These are phyloP conservation scores for Solenodon paradoxus DNA, from an alignment of 2,113 vertebrate species.

Conservation along the genomic window DNA sequence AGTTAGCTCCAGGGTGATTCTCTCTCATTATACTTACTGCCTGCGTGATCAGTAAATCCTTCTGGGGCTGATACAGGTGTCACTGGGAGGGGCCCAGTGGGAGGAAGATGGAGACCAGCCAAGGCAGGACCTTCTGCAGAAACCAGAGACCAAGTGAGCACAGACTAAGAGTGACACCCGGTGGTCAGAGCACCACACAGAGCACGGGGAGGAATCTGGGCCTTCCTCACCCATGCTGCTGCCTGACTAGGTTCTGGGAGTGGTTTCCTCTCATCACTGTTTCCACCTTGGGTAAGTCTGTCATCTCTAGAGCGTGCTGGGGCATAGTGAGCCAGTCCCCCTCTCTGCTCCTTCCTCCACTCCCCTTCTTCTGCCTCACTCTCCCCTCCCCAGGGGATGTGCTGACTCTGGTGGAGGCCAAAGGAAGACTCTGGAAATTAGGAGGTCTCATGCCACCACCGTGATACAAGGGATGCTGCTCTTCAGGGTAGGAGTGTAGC, in stretches of 20 bases:
- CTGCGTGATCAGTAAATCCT: background rate
- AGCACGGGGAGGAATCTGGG: too few relatives aligned
- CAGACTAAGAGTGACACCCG: background rate
- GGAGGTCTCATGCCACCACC: background rate
- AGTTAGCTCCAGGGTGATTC: background rate
- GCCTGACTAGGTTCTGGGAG: too few relatives aligned
- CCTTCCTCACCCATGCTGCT: background rate
- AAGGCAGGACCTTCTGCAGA: background rate
- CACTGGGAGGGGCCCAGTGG: background rate
- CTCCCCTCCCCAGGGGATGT: background rate
- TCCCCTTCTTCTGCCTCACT: background rate
- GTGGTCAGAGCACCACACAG: background rate
- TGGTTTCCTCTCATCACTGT: background rate
- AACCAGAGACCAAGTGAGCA: background rate
- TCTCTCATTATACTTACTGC: background rate
- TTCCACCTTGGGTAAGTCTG: background rate
- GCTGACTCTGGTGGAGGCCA: background rate
- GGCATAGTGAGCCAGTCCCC: background rate
- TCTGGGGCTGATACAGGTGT: background rate
- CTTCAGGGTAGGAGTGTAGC: background rate
- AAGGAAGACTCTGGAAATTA: background rate
- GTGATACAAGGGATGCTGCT: background rate
- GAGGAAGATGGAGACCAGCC: background rate
- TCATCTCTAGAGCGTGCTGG: background rate
- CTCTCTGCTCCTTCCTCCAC: background rate